A percentile compares a stretch with the other conserved stretches of the same genome.
Evolutionary conservation across 2,888 invertebrate genomes (phyloP).

Genomic region (Erebia aethiops): DNA sequence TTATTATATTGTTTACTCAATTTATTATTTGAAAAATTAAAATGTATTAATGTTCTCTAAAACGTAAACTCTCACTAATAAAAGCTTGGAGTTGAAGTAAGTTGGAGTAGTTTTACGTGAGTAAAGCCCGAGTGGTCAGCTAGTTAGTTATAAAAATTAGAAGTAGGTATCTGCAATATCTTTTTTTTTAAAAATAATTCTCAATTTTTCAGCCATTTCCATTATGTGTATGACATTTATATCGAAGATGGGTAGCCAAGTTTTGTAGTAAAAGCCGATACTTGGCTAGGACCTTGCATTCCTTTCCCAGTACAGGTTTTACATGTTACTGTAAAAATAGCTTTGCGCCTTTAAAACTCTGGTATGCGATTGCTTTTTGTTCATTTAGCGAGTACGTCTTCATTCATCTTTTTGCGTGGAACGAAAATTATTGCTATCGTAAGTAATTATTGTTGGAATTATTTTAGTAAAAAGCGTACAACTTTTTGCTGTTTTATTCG

Average conservation of each 20-base stretch:
- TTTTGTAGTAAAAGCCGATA: constrained; percentile 16
- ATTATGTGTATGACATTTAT: background rate
- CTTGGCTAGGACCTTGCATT: constrained; percentile 35
- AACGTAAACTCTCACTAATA: no score
- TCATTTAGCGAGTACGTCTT: constrained; percentile 1
- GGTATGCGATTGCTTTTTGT: constrained; percentile 23
- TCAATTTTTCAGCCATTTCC: background rate
- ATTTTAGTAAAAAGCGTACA: background rate
- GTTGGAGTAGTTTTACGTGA: no score
- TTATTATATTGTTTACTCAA: no score
- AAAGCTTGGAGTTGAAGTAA: no score
- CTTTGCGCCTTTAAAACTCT: constrained; percentile 22
- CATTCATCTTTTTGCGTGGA: constrained; percentile 20
- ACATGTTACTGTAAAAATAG: constrained; percentile 29
- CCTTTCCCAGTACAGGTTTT: constrained; percentile 32
- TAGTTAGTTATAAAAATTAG: no score
- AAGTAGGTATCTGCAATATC: background rate
- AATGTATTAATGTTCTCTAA: no score
- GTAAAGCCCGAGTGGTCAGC: no score
- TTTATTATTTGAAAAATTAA: no score
- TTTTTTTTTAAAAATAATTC: background rate
- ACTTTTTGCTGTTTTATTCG: background rate
- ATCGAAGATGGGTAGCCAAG: constrained; percentile 25
- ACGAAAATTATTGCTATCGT: constrained; percentile 2
- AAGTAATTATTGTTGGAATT: background rate